Base-by-base conservation (phyloP, 2,797 vertebrate genomes). In the Hippocampus kuda region DNA sequence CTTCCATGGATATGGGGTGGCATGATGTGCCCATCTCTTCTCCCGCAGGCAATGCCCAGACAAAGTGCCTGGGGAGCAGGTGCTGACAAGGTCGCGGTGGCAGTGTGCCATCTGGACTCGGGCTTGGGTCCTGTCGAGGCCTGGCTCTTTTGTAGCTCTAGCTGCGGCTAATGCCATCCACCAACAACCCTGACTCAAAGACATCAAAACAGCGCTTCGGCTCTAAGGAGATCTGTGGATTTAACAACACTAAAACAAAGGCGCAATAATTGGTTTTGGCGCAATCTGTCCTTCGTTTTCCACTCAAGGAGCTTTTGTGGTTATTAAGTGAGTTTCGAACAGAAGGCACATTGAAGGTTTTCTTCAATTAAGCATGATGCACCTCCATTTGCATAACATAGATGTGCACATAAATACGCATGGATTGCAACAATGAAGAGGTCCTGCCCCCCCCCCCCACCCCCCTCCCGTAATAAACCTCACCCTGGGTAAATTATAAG, bases 71-170 rank as follows among this genome's bases (percentile, higher is more conserved):
- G 76, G 87, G 84, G 90, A 92, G 91, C 90, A 91, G 90, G 91
- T 91, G 90, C 88, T 91, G 90, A 90, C 91, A 91, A 92, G 91
- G 90, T 91, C 89, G 76, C 67, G 62, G 81, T 89, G 90, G 91
- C 89, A 84, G 77, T 44, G 78, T 89, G 89, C 91, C 91, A 92
- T 91, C 89, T 92, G 91, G 90, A 90, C 84, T 72, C 49, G 73
- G 81, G 82, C 84, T 81, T 38, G 80, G 81, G 83, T 85, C 83
- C 82, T 78, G 22, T 68, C 22, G 67, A 81, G 57, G 82, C 84
- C 81, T 78, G 82, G 85, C 86, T 88, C 86, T 86, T 38, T 88
- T 88, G 84, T 89, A 86, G 79, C 74, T 68, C 18, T 77, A 48
- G 84, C 82, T 75, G 79, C 68, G 85, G 86, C 84, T 84, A 81